Evolutionary conservation across 1,140 invertebrate genomes (phyloP), one percentile per base, ranked within the genome.

Genomic region (Pissodes strobi): DNA sequence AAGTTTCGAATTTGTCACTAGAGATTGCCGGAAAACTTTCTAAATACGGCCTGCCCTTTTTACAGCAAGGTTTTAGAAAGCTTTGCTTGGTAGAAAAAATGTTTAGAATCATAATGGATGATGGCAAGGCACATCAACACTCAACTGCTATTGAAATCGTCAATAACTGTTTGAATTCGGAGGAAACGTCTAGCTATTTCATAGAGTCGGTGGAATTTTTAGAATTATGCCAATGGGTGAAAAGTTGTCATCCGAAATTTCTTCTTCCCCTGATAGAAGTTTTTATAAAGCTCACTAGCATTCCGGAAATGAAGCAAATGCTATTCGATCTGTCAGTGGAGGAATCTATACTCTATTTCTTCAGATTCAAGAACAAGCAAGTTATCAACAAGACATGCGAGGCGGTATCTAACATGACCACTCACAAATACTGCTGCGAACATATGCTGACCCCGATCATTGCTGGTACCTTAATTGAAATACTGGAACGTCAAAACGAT

Each of bases 261-360:
- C 48, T 71, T 12, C 27, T 49, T 3, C 53, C 62, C 2, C 37
- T 57, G 9, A 59, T 63, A 18, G 37, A 65, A 22, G 63, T 74
- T 18, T 67, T 74, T 18, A 38, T 65, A n/a, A 66, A 63, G 23
- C 23, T 72, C 2, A 64, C 72, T 0, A 64, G 53, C 30, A 67
- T 70, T 39, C 67, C 68, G 2, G 37, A 59, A 21, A 56, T 72
- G 2, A 68, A 60, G 56, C 72, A 74, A 60, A 69, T 62, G 3
- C 59, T 74, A 1, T 74, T 74, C 52, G 72, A 74, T 66, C 55
- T 74, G 2, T 74, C 72, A 1, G 63, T 72, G 0, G 71, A 74
- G 52, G 68, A 72, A 21, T 67, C 71, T 3, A 67, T 72, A 19
- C 49, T 74, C 43, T 72, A 51, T 10, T 67, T 71, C 15, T 70